Evolutionary conservation across 2,797 vertebrate genomes (phyloP).

Genomic region (Rhynchonycteris naso): DNA sequence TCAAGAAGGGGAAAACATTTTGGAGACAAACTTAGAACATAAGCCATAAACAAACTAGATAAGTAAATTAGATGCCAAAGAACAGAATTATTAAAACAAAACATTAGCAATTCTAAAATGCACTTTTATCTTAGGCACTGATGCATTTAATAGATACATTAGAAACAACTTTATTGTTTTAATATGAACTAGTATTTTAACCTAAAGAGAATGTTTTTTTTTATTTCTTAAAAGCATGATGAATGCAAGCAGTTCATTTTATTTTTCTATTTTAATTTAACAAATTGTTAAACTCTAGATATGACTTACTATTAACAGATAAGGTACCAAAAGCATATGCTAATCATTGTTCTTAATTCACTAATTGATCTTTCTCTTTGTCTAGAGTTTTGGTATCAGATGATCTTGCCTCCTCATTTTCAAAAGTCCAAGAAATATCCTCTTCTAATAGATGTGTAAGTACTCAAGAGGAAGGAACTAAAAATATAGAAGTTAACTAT

Average conservation of each 20-base stretch:
- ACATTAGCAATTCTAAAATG: conserved; percentile 73
- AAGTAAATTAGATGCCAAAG: conserved; percentile 72
- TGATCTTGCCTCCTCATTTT: conserved; percentile 96
- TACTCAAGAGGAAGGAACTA: conserved; percentile 70
- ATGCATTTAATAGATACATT: conserved; percentile 53
- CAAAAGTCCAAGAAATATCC: conserved; percentile 95
- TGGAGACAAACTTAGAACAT: conserved; percentile 79
- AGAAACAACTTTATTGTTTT: conserved; percentile 53
- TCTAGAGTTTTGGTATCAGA: conserved; percentile 97
- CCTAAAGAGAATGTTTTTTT: conserved; percentile 29
- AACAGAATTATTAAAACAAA: conserved; percentile 73
- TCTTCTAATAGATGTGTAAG: conserved; percentile 98
- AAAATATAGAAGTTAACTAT: neutral
- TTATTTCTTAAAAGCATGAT: conserved; percentile 42
- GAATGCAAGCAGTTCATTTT: conserved; percentile 40
- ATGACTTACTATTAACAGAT: conserved; percentile 28
- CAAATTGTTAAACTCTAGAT: conserved; percentile 26
- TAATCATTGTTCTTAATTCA: conserved; percentile 51
- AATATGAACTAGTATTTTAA: conserved; percentile 39
- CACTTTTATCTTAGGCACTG: conserved; percentile 64
- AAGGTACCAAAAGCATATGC: neutral
- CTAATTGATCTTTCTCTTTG: conserved; percentile 71
- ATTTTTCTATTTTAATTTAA: conserved; percentile 31
- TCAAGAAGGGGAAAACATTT: conserved; percentile 78
- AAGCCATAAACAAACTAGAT: conserved; percentile 79